Conservation (phyloP, 2,113 vertebrate genomes). For the Chloropsis cyanopogon region DNA sequence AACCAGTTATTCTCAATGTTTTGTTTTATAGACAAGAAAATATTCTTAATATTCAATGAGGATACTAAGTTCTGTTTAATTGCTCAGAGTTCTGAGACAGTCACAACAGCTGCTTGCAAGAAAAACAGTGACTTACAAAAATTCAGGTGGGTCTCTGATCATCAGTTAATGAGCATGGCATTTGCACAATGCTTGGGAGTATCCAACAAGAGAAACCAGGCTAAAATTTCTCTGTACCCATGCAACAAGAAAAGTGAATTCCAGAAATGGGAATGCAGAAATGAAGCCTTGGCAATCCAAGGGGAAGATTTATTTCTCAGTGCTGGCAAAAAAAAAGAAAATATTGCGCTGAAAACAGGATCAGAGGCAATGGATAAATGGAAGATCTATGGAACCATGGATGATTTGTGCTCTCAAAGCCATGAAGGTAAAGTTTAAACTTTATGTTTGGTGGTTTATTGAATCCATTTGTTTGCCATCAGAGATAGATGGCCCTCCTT, state of each 20-base stretch:
- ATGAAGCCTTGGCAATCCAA: slow-evolving; percentile 81
- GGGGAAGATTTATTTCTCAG: slow-evolving; percentile 82
- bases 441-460: background rate
- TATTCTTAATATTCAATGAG: slow-evolving; percentile 86
- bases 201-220: slow-evolving; percentile 74
- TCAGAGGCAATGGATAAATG: slow-evolving; percentile 76
- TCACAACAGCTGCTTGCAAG: slow-evolving; percentile 71
- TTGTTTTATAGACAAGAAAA: slow-evolving; percentile 72
- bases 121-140: slow-evolving; percentile 73
- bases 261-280: slow-evolving; percentile 90
- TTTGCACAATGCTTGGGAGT: slow-evolving; percentile 83
- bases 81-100: slow-evolving; percentile 50
- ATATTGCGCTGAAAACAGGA: slow-evolving; percentile 75
- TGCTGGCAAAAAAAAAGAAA: slow-evolving; percentile 77
- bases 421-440: slow-evolving; percentile 79
- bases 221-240: slow-evolving; percentile 73
- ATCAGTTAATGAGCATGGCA: slow-evolving; percentile 79
- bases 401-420: slow-evolving; percentile 79
- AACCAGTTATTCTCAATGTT: background rate
- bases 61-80: slow-evolving; percentile 81
- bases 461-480: background rate
- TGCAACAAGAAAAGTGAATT: slow-evolving; percentile 80
- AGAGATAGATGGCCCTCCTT: background rate
- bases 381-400: slow-evolving; percentile 79
- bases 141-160: slow-evolving; percentile 85